phyloP scores from a whole-genome alignment of 1,140 invertebrate genomes.

The Choristoneura fumiferana region DNA sequence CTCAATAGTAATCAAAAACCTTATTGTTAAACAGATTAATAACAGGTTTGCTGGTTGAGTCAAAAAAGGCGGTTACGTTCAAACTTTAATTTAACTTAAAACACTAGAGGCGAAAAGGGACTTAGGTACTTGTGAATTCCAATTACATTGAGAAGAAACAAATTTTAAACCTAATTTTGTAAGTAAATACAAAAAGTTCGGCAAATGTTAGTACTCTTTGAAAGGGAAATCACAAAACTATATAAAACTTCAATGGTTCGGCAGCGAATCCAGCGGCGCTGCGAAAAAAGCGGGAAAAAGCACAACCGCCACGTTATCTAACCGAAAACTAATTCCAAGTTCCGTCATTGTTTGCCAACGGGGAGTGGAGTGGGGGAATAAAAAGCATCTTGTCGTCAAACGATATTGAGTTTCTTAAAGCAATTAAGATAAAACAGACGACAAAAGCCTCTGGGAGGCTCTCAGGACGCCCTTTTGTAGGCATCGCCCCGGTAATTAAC shows the following conservation, averaged over 20 bases:
- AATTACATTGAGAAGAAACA: no score
- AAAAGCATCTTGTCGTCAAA: constrained; percentile 59
- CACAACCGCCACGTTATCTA: constrained; percentile 45
- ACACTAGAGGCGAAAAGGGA: no score
- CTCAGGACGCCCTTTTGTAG: constrained; percentile 42
- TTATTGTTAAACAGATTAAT: no score
- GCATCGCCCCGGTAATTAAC: constrained; percentile 55
- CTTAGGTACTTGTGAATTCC: no score
- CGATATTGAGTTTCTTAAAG: constrained; percentile 65
- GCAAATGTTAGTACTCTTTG: neutral
- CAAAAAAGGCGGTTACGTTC: no score
- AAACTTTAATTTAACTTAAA: no score
- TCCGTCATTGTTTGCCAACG: constrained; percentile 50
- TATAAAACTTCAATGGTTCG: constrained; percentile 1
- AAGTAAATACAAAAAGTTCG: neutral
- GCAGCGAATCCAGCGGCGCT: neutral
- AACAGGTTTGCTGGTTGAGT: no score
- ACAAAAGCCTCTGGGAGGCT: constrained; percentile 44
- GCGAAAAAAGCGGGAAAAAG: constrained; percentile 26
- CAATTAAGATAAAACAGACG: constrained; percentile 64
- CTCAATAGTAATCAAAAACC: no score
- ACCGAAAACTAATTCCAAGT: constrained; percentile 61
- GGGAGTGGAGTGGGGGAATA: constrained; percentile 42
- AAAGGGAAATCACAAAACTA: neutral
- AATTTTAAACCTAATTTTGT: neutral